Conservation (phyloP, 2,113 vertebrate species). For the Penelope pileata region DNA sequence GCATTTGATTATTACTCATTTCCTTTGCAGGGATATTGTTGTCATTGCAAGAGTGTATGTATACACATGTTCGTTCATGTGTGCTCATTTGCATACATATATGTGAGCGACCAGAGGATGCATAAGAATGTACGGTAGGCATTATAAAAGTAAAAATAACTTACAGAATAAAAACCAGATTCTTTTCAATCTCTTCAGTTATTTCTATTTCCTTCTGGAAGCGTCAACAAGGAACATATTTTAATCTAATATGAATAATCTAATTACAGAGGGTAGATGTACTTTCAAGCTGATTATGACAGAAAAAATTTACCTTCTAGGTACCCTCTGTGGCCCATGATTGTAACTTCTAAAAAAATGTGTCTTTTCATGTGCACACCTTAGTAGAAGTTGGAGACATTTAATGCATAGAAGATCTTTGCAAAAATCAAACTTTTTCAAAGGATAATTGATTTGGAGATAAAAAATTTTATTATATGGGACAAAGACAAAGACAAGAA, state of each 20-base stretch:
- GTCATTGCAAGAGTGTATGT: background rate
- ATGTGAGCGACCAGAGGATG: background rate
- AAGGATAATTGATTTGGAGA: background rate
- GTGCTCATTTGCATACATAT: background rate
- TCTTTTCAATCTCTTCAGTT: background rate
- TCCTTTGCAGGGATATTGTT: background rate
- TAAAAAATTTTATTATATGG: background rate
- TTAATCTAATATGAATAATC: background rate
- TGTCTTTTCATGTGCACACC: background rate
- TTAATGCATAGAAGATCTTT: background rate
- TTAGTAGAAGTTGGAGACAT: background rate
- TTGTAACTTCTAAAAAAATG: background rate
- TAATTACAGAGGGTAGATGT: background rate
- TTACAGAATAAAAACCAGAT: background rate
- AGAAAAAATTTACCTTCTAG: background rate
- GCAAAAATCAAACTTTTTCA: background rate
- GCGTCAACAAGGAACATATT: background rate
- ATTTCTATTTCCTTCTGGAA: background rate
- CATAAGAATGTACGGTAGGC: background rate
- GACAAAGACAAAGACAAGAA: background rate
- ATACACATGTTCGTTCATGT: too few relatives aligned
- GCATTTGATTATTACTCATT: background rate
- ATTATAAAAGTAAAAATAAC: background rate
- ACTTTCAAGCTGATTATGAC: background rate
- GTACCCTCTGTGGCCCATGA: background rate